phyloP scores from a whole-genome alignment of 2,113 vertebrate species.

The Stegostoma tigrinum region DNA sequence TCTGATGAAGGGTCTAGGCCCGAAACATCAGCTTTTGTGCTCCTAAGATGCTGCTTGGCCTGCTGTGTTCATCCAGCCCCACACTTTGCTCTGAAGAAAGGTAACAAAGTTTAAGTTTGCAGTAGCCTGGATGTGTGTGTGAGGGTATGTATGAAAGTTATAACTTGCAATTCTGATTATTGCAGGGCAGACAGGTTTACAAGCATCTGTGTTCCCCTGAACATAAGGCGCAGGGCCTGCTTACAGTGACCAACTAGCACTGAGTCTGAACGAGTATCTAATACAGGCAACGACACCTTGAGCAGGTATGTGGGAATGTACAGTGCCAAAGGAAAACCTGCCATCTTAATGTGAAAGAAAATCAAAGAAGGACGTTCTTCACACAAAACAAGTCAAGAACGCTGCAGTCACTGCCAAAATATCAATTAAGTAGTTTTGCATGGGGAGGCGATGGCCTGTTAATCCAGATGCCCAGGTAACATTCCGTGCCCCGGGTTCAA shows the following conservation, averaged over 20 bases:
- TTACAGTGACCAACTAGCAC: neutral
- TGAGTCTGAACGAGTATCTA: neutral
- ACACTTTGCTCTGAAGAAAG: neutral
- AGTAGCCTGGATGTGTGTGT: neutral
- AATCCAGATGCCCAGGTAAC: too few relatives aligned
- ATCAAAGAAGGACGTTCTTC: neutral
- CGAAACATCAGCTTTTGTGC: too few relatives aligned
- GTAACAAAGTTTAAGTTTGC: neutral
- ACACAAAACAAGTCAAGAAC: neutral
- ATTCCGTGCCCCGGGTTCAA: too few relatives aligned
- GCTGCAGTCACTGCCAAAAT: neutral
- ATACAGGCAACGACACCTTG: neutral
- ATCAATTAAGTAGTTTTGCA: neutral
- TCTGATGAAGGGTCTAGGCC: too few relatives aligned
- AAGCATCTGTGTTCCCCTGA: neutral
- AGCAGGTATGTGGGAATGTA: neutral
- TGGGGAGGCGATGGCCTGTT: neutral
- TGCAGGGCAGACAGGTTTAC: neutral
- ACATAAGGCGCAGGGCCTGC: neutral
- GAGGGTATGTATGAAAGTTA: neutral
- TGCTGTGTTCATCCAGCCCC: too few relatives aligned
- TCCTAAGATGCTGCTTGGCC: too few relatives aligned
- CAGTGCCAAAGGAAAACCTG: neutral
- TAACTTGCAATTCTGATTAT: neutral
- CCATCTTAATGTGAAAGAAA: neutral